Conservation (phyloP, 2,797 vertebrate species). For the Thunnus albacares region DNA sequence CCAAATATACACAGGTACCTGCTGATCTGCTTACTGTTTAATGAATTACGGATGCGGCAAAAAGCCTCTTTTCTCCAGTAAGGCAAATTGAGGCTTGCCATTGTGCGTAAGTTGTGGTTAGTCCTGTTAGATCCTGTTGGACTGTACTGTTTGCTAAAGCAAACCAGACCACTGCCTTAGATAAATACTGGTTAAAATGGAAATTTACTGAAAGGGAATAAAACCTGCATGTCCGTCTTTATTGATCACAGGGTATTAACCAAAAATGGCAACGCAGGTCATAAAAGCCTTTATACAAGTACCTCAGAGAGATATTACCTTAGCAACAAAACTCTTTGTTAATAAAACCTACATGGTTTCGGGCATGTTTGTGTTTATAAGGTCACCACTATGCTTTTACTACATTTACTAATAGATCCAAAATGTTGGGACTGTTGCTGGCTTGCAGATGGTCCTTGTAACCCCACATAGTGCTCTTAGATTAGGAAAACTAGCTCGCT, state of each 20-base stretch:
- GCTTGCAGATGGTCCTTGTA: slow-evolving; percentile 69
- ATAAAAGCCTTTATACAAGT: slow-evolving; percentile 52
- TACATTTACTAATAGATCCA: slow-evolving; percentile 66
- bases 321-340: slow-evolving; percentile 42
- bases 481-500: slow-evolving; percentile 38
- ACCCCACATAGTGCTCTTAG: slow-evolving; percentile 41
- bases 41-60: slow-evolving; percentile 21
- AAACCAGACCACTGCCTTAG: slow-evolving; percentile 49
- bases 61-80: slow-evolving; percentile 28
- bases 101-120: slow-evolving; percentile 27
- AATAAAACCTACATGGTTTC: slow-evolving; percentile 58
- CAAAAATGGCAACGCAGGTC: slow-evolving; percentile 30
- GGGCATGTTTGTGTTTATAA: slow-evolving; percentile 78
- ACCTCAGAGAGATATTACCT: slow-evolving; percentile 51
- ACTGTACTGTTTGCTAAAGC: slow-evolving; percentile 45
- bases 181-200: slow-evolving; percentile 55
- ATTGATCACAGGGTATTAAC: slow-evolving; percentile 55
- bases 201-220: slow-evolving; percentile 59
- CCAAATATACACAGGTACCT: slow-evolving; percentile 13
- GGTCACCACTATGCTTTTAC: slow-evolving; percentile 70
- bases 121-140: slow-evolving; percentile 29
- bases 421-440: slow-evolving; percentile 63
- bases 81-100: slow-evolving; percentile 35
- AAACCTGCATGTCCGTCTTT: slow-evolving; percentile 36
- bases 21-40: slow-evolving; percentile 11